phyloP scores from a whole-genome alignment of 2,888 invertebrate species.

The Elysia crispata region DNA sequence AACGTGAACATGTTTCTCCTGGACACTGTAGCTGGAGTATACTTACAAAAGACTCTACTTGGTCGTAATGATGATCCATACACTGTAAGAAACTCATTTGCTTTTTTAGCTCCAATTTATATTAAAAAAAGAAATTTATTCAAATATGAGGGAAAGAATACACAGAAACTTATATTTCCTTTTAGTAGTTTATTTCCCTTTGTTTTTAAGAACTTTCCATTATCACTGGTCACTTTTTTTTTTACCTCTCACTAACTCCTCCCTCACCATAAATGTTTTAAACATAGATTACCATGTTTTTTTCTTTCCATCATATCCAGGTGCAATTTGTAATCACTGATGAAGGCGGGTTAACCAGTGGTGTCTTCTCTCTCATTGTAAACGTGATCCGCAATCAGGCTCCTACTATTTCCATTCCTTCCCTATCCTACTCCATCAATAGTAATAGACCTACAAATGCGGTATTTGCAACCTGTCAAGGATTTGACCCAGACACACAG shows the following conservation, averaged over 20 bases:
- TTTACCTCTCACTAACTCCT: too few relatives aligned
- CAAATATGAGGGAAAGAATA: too few relatives aligned
- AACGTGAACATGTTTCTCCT: constrained; percentile 55
- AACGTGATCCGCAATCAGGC: constrained; percentile 64
- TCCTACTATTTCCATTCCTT: constrained; percentile 60
- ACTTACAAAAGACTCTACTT: constrained; percentile 55
- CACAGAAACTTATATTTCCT: too few relatives aligned
- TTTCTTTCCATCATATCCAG: constrained; percentile 15
- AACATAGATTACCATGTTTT: too few relatives aligned
- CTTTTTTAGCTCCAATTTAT: too few relatives aligned
- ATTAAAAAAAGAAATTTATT: too few relatives aligned
- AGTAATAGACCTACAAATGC: constrained; percentile 55
- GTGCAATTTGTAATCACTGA: constrained; percentile 34
- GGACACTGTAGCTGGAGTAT: constrained; percentile 56
- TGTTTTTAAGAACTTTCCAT: too few relatives aligned
- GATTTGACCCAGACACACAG: constrained; percentile 62
- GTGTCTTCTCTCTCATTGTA: constrained; percentile 49
- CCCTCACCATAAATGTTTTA: too few relatives aligned
- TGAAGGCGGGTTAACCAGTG: constrained; percentile 44
- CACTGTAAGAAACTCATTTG: constrained; percentile 52
- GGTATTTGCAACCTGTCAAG: constrained; percentile 55
- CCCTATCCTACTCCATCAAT: constrained; percentile 52
- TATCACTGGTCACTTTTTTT: too few relatives aligned
- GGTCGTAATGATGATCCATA: constrained; percentile 54
- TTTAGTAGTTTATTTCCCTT: too few relatives aligned